Evolutionary conservation across 2,888 invertebrate species (phyloP), one percentile per base, ranked within the genome.

Genomic region (Rapana venosa): DNA sequence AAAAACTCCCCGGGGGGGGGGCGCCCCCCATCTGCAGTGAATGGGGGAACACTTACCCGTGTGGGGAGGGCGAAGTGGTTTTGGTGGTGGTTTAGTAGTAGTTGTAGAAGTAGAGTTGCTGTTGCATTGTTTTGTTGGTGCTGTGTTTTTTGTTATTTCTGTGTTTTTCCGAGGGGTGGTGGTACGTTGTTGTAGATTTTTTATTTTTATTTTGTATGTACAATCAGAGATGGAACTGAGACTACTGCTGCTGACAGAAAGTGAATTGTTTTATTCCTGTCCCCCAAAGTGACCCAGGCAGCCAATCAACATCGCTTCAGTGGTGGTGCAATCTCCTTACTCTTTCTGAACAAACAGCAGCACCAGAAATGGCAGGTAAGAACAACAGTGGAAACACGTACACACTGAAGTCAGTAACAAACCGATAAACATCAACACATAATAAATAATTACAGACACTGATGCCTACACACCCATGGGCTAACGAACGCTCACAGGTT

Each of bases 281-380:
- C 47, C 26, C 8, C 47, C 5, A 36, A 83, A 36, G 81, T 47
- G 81, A 83, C 81, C 26, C 26, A 36, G 81, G 81, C 81, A 22
- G 58, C 36, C 58, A 5, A 58, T 58, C 56, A 30, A n/a, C 84
- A 15, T 30, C 84, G 36, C 35, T 58, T 58, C 58, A 36, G 56
- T 15, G 84, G 84, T 1, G 84, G 84, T 17, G 15, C 84, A n/a
- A 56, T 84, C 84, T 26, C 58, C 30, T 84, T 84, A 30, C 84
- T 30, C 2, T 84, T 84, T 84, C 30, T 84, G 58, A 15, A 20
- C 6, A 35, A 84, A 6, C 56, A 30, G 6, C 56, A 56, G 15
- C 30, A 56, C 56, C 5, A n/a, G 0, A 30, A 8, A 15, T 84
- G 84, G 58, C 26, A 84, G 36, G 84, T 58, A 30, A 58, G 84